Conservation (phyloP, 2,888 invertebrate genomes). For the Syritta pipiens region DNA sequence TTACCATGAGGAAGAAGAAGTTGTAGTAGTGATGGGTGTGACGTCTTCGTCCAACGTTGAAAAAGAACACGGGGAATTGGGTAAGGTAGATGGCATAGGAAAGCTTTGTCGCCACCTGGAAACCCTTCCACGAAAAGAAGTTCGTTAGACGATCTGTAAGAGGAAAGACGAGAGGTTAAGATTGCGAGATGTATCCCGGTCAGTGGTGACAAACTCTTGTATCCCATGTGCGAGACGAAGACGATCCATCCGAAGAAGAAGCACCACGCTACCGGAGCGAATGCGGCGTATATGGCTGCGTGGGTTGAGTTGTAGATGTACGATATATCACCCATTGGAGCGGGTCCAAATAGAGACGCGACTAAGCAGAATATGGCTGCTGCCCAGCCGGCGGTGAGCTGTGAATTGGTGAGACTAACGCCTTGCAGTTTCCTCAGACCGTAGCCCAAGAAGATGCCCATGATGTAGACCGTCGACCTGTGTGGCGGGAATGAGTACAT, state of each 20-base stretch:
- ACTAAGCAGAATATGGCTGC: slow-evolving; percentile 80
- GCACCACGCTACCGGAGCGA: slow-evolving; percentile 86
- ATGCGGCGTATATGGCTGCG: slow-evolving; percentile 85
- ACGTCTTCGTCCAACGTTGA: slow-evolving; percentile 83
- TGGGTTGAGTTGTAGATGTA: slow-evolving; percentile 83
- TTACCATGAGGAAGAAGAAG: slow-evolving; percentile 82
- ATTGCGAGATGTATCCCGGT: background rate
- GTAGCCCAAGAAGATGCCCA: slow-evolving; percentile 84
- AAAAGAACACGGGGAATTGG: slow-evolving; percentile 87
- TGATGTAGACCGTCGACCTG: slow-evolving; percentile 84
- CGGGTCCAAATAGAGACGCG: slow-evolving; percentile 82
- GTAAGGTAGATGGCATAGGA: slow-evolving; percentile 86
- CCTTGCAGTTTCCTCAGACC: slow-evolving; percentile 80
- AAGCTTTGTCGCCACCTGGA: slow-evolving; percentile 84
- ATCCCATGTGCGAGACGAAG: slow-evolving; percentile 83
- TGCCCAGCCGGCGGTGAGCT: slow-evolving; percentile 82
- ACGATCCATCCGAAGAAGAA: slow-evolving; percentile 85
- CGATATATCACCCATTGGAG: slow-evolving; percentile 83
- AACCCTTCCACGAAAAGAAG: slow-evolving; percentile 82
- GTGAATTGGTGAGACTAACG: slow-evolving; percentile 77
- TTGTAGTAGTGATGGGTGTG: slow-evolving; percentile 82
- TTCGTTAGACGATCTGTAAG: slow-evolving; percentile 81
- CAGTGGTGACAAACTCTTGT: slow-evolving; percentile 79
- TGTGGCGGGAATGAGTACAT: slow-evolving; percentile 85
- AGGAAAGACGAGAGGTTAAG: background rate